Evolutionary conservation across 2,797 vertebrate genomes (phyloP).

Genomic region (Schizothorax lantsangensis): DNA sequence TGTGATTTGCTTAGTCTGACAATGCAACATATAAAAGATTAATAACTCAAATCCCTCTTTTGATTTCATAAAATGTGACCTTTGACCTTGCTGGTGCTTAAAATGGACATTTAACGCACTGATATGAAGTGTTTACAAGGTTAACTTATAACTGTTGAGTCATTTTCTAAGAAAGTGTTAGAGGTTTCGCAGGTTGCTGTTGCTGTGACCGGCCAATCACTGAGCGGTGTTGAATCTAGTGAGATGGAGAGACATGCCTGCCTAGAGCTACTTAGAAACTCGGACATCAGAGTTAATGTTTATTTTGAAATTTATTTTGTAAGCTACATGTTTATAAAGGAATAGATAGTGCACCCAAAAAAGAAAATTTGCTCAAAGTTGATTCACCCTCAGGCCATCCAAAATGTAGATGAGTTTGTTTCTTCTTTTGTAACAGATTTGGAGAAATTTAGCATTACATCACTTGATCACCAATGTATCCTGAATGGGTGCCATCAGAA

Average conservation of each 20-base stretch:
- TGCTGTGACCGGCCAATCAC: slow-evolving; percentile 10
- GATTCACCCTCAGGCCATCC: background rate
- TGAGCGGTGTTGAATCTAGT: slow-evolving; percentile 40
- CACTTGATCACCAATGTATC: background rate
- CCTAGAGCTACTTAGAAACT: slow-evolving; percentile 2
- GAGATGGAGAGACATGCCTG: slow-evolving; percentile 31
- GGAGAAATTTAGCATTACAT: background rate
- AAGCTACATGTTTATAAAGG: background rate
- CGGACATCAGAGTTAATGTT: background rate
- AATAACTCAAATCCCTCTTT: background rate
- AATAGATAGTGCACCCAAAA: background rate
- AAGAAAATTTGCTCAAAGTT: background rate
- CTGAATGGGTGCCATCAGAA: background rate
- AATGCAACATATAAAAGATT: background rate
- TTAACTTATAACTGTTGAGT: slow-evolving; percentile 19
- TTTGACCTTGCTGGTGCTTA: background rate
- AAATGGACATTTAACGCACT: background rate
- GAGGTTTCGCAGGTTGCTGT: slow-evolving; percentile 4
- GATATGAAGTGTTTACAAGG: slow-evolving; percentile 16
- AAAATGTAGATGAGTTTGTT: background rate
- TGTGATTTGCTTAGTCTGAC: background rate
- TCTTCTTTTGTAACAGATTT: background rate
- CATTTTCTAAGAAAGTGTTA: slow-evolving; percentile 19
- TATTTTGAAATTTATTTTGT: background rate
- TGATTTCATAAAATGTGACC: background rate